phyloP scores from a whole-genome alignment of 37 sponge, comb jelly and placozoan species.

The Lycopodina hypogea region DNA sequence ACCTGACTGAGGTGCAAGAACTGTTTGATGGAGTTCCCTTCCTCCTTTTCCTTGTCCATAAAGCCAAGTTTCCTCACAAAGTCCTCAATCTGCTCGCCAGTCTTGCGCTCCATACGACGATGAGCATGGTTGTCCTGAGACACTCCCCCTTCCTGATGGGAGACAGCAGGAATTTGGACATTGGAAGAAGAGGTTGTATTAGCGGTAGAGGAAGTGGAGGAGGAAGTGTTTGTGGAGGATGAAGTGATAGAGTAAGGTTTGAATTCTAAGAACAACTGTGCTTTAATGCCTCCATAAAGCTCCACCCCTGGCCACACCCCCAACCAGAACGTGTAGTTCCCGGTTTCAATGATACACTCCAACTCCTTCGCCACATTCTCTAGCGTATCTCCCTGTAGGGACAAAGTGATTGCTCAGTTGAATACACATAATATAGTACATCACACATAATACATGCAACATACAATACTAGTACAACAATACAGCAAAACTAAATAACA shows the following conservation, averaged over 20 bases:
- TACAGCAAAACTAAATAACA: background rate
- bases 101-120: slow-evolving; percentile 40
- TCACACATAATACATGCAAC: background rate
- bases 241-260: slow-evolving; percentile 10
- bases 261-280: background rate
- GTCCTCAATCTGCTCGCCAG: slow-evolving; percentile 71
- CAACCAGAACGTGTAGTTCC: slow-evolving; percentile 54
- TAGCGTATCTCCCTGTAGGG: slow-evolving; percentile 85
- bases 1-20: slow-evolving; percentile 59
- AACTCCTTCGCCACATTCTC: slow-evolving; percentile 82
- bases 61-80: slow-evolving; percentile 90
- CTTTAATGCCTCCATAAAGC: background rate
- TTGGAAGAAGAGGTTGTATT: background rate
- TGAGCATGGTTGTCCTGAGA: background rate
- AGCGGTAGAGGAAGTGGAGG: too few relatives aligned
- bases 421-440: background rate
- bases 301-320: background rate
- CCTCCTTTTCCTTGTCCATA: slow-evolving; percentile 67
- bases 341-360: slow-evolving; percentile 64
- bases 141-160: background rate
- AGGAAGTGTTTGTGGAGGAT: background rate
- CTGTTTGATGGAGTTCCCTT: slow-evolving; percentile 48
- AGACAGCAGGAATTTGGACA: background rate
- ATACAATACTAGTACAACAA: slow-evolving; percentile 3
- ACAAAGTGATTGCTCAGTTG: background rate